These are phyloP conservation scores for Rafetus swinhoei DNA, from an alignment of 2,113 vertebrate genomes.

Conservation along the genomic window DNA sequence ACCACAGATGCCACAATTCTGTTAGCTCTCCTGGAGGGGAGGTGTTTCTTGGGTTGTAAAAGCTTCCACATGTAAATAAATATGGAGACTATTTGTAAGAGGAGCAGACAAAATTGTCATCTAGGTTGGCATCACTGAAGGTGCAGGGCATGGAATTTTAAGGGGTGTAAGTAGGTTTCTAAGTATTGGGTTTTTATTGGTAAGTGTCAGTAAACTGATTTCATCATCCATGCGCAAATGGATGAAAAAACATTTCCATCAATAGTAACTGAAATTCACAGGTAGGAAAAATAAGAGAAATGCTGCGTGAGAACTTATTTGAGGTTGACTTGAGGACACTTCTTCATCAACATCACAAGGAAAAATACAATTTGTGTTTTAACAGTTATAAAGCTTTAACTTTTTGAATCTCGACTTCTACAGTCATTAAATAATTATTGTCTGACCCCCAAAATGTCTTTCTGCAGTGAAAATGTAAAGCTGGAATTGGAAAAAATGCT, in stretches of 20 bases:
- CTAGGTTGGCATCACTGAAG: too few relatives aligned
- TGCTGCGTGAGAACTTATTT: background rate
- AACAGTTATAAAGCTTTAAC: background rate
- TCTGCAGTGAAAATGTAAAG: background rate
- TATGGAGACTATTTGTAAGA: background rate
- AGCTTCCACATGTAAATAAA: background rate
- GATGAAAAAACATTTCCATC: background rate
- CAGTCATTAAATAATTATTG: background rate
- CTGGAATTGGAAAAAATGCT: background rate
- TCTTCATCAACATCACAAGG: background rate
- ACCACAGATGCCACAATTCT: too few relatives aligned
- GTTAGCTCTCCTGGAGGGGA: too few relatives aligned
- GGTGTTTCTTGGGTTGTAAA: background rate
- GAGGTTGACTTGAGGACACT: background rate
- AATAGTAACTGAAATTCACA: background rate
- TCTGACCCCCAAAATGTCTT: background rate
- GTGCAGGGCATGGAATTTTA: too few relatives aligned
- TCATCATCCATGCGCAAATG: background rate
- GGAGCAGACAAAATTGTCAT: background rate
- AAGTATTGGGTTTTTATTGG: too few relatives aligned
- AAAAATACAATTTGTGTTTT: background rate
- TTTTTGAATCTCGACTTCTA: background rate
- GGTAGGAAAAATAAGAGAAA: background rate
- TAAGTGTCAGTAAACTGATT: background rate
- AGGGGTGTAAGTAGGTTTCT: background rate